phyloP scores from a whole-genome alignment of 2,888 invertebrate species.

The Hipparchia semele region DNA sequence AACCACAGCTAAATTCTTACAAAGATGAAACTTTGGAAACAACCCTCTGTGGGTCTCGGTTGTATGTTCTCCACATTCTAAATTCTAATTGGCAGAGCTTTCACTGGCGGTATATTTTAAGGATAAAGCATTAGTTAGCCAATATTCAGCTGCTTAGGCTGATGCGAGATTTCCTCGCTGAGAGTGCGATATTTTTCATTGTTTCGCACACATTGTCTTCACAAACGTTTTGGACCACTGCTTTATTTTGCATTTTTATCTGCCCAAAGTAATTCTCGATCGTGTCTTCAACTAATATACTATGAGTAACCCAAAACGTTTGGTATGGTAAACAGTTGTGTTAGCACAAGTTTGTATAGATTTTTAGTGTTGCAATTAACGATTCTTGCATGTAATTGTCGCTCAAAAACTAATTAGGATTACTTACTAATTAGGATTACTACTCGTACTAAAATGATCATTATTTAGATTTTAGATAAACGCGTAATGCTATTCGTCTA shows the following conservation, averaged over 20 bases:
- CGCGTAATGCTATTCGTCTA: not conserved
- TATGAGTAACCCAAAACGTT: conserved; percentile 27
- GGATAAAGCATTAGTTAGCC: not conserved
- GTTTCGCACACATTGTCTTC: conserved; percentile 16
- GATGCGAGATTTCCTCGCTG: conserved; percentile 20
- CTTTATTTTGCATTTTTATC: conserved; percentile 8
- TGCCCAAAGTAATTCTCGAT: not conserved
- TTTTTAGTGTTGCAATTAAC: conserved; percentile 21
- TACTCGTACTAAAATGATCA: not conserved
- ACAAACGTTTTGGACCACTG: conserved; percentile 29
- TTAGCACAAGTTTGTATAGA: conserved; percentile 13
- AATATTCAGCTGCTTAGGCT: not conserved
- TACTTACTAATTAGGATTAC: not conserved
- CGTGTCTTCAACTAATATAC: not conserved
- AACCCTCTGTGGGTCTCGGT: not conserved
- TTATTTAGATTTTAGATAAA: not conserved
- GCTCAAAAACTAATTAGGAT: conserved; percentile 2
- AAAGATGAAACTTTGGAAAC: not conserved
- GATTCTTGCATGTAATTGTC: conserved; percentile 14
- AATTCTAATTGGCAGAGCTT: not conserved
- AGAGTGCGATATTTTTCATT: conserved; percentile 22
- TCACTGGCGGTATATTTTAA: too few species aligned
- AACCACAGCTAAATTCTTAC: not conserved
- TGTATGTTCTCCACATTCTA: not conserved
- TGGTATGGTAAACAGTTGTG: conserved; percentile 14